A percentile compares a stretch with the other conserved stretches of the same genome.
These are phyloP conservation scores for Oedothorax gibbosus DNA, from an alignment of 1,140 invertebrate genomes.

Conservation along the genomic window DNA sequence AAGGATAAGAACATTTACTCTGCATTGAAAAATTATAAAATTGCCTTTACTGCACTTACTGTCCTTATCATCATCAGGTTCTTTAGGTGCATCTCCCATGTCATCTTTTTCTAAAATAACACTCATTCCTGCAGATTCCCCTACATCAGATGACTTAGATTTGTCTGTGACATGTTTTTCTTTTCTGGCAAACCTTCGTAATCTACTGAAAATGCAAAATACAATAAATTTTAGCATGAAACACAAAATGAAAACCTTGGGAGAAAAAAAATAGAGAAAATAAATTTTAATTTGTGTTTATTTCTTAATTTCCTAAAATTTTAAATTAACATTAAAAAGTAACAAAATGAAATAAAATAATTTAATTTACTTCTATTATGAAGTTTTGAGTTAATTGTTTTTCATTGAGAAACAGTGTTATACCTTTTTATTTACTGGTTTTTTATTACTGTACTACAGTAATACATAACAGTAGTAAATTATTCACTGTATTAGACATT, in stretches of 20 bases:
- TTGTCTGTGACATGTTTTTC: constrained; percentile 57
- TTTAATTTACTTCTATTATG: neutral
- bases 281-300: neutral
- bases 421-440: too few species aligned
- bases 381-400: too few species aligned
- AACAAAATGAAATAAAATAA: neutral
- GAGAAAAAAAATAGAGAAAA: neutral
- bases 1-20: neutral
- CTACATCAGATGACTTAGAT: constrained; percentile 45
- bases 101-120: constrained; percentile 58
- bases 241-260: neutral
- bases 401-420: too few species aligned
- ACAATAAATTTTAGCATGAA: neutral
- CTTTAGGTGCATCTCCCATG: constrained; percentile 24
- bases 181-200: constrained; percentile 59
- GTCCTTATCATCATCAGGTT: constrained; percentile 52
- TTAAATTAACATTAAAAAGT: neutral
- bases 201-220: constrained; percentile 12
- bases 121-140: constrained; percentile 39
- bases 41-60: neutral
- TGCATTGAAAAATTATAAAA: neutral
- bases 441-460: too few species aligned
- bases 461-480: too few species aligned
- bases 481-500: too few species aligned
- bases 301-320: neutral